Evolutionary conservation across 2,888 invertebrate species (phyloP).

Genomic region (Habroteleia sp.): DNA sequence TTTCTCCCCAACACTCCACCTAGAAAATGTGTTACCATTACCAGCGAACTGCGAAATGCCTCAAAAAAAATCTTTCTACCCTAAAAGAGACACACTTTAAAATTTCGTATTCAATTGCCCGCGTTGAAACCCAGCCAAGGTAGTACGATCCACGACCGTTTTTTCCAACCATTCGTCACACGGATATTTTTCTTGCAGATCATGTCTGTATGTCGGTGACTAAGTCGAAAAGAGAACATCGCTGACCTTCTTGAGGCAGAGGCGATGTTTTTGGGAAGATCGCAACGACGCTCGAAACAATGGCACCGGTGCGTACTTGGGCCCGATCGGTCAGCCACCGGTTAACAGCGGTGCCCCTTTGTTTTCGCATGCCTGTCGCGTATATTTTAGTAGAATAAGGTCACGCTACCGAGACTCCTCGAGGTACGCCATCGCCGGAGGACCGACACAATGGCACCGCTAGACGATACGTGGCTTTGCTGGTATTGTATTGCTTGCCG

Average conservation of each 20-base stretch:
- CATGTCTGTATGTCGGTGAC: constrained; percentile 37
- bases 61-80: too few species aligned
- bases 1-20: too few species aligned
- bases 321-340: constrained; percentile 67
- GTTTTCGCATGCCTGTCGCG: constrained; percentile 72
- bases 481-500: constrained; percentile 63
- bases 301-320: constrained; percentile 66
- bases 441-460: constrained; percentile 73
- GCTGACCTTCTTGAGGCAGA: constrained; percentile 57
- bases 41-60: too few species aligned
- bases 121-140: too few species aligned
- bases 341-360: constrained; percentile 67
- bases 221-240: constrained; percentile 43
- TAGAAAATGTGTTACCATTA: too few species aligned
- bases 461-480: constrained; percentile 58
- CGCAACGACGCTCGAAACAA: constrained; percentile 64
- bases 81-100: too few species aligned
- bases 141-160: too few species aligned
- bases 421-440: constrained; percentile 70
- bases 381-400: constrained; percentile 77
- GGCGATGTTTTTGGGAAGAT: constrained; percentile 52
- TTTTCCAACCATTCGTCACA: constrained; percentile 13
- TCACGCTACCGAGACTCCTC: constrained; percentile 73
- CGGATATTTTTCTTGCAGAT: constrained; percentile 40
- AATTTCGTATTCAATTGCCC: too few species aligned